A percentile compares a stretch with the other conserved stretches of the same genome.
phyloP scores from a whole-genome alignment of 2,888 invertebrate genomes.

The Nasonia oneida region DNA sequence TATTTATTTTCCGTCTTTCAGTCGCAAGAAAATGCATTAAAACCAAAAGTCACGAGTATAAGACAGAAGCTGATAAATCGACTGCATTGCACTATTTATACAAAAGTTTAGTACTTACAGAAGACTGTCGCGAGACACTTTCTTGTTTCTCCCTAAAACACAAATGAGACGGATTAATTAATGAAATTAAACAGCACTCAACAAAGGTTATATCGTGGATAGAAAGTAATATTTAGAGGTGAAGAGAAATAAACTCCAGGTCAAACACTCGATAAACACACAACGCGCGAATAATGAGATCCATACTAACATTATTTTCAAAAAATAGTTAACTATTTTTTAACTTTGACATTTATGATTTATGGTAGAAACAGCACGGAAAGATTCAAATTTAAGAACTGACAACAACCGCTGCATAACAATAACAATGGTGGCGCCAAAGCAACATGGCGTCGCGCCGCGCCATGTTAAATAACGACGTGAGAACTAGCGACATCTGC shows the following conservation, averaged over 20 bases:
- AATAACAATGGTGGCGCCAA: not conserved
- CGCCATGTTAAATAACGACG: slow-evolving; percentile 20
- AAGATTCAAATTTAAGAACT: slow-evolving; percentile 55
- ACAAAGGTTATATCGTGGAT: not conserved
- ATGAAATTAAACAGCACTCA: not conserved
- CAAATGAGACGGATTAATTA: slow-evolving; percentile 10
- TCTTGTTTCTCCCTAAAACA: slow-evolving; percentile 61
- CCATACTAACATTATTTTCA: slow-evolving; percentile 47
- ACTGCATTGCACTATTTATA: slow-evolving; percentile 6
- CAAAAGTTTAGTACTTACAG: slow-evolving; percentile 66
- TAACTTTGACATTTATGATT: slow-evolving; percentile 40
- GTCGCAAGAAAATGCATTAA: not conserved
- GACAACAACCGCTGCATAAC: slow-evolving; percentile 24
- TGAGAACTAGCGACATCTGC: slow-evolving; percentile 15
- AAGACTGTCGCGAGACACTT: slow-evolving; percentile 69
- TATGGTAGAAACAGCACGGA: slow-evolving; percentile 22
- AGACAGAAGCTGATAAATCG: not conserved
- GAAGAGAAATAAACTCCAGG: not conserved
- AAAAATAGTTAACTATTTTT: slow-evolving; percentile 17
- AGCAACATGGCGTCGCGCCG: slow-evolving; percentile 10
- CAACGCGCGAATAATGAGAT: not conserved
- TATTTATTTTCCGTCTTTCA: not conserved
- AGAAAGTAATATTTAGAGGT: not conserved
- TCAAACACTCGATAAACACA: not conserved
- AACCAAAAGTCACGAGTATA: not conserved